Evolutionary conservation across 2,797 vertebrate genomes (phyloP), one percentile per base, ranked within the genome.

Genomic region (Eutrigla gurnardus): DNA sequence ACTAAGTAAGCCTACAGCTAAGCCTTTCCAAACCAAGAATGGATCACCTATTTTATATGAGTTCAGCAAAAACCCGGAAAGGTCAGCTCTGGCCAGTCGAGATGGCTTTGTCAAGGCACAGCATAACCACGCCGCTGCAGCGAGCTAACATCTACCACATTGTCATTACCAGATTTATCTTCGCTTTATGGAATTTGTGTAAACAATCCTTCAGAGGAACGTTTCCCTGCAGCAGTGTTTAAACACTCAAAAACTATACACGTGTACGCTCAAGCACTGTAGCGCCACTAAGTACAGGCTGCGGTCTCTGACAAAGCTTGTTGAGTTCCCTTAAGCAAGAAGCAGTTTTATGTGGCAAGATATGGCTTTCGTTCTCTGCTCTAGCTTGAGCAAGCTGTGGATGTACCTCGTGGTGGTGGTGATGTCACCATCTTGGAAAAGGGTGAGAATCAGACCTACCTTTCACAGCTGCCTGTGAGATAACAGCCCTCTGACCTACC

Each of bases 381-480:
- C 36, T 40, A 53, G 10, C 54, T 68, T 11, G 10, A 70, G 45
- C 52, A 58, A 73, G 50, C 49, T 50, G 65, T 59, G 54, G 62
- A 67, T n/a, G 36, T 3, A 57, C 63, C 54, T 60, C 14, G 42
- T 79, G 52, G 59, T 81, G 77, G 17, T 78, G 66, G 76, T 83
- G 74, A 86, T 80, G 85, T 87, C 86, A 86, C 71, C 39, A 59
- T 77, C 57, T 81, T 78, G 75, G 70, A 77, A 63, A 81, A 86
- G 76, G 73, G 59, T 90, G 83, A 76, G 84, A 81, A 73, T 42
- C 47, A 49, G 78, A 63, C 73, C 72, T 77, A 73, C 77, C 63
- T 85, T 89, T 93, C 73, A 87, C 91, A 91, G 90, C 86, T 87
- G 88, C 83, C 69, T 89, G 89, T 12, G 47, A 93, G 86, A 91